Evolutionary conservation across 2,797 vertebrate species (phyloP), one percentile per base, ranked within the genome.

Genomic region (Lemur catta): DNA sequence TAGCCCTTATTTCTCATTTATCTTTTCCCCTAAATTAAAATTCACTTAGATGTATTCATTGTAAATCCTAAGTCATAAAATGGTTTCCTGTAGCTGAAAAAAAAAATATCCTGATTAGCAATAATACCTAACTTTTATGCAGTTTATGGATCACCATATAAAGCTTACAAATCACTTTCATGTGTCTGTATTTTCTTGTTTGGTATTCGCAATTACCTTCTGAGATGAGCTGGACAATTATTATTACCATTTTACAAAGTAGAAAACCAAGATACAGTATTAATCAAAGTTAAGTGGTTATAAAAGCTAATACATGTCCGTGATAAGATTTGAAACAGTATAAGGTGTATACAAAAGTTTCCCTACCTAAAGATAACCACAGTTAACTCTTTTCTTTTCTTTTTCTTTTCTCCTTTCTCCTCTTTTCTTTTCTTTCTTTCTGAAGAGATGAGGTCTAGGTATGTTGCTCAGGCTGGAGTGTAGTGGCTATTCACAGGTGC

Each of bases 11-110:
- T 93, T 92, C 61, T 88, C 71, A 82, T 90, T 93, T 81, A 48
- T 93, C 80, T 76, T 88, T 91, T 52, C 38, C 2, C 41, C 75
- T 67, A 89, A 94, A 95, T 96, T 95, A 95, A 93, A 93, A 86
- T 95, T 89, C 92, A 41, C 33, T 84, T 52, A 80, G 79, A 84
- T 28, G 65, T 75, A 61, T 50, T 50, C 38, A 8, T 72, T 86
- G 59, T 67, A 97, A 93, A 91, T 91, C n/a, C 63, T 17, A 11
- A 48, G 67, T 78, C 59, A 65, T 91, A 69, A 93, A 93, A 93
- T 82, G 50, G 65, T 87, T 96, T 95, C 41, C 30, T 79, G 17
- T 84, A 46, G 76, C 84, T 76, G 28, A 41, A 57, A 43, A 43
- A n/a, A 55, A 55, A 88, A 69, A 59, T 33, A 84, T 67, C 14